Evolutionary conservation across 2,113 vertebrate species (phyloP).

Genomic region (Gadus macrocephalus): DNA sequence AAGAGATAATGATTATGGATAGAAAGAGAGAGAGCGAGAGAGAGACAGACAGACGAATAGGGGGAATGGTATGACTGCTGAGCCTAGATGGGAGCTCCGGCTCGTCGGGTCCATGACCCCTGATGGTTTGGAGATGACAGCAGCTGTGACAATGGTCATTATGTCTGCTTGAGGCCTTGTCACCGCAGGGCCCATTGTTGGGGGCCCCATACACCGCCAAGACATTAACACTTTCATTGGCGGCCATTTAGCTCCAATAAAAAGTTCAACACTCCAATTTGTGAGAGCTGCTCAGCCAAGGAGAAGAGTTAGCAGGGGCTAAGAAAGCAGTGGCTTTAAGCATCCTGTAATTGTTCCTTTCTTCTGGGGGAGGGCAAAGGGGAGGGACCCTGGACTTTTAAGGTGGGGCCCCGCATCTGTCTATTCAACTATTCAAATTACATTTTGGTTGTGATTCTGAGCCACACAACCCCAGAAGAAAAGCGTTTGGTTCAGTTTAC

Average conservation of each 20-base stretch:
- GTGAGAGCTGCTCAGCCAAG: constrained; percentile 72
- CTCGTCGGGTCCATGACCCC: constrained; percentile 43
- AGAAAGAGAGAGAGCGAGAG: constrained; percentile 1
- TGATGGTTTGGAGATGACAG: constrained; percentile 57
- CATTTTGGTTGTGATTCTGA: constrained; percentile 31
- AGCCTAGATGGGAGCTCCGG: not conserved
- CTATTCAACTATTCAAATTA: constrained; percentile 37
- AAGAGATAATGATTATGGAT: not conserved
- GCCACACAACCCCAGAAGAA: constrained; percentile 50
- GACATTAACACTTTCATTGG: constrained; percentile 78
- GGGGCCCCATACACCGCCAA: constrained; percentile 57
- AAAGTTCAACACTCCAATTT: constrained; percentile 78
- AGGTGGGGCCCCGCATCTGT: constrained; percentile 64
- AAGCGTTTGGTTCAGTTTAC: constrained; percentile 43
- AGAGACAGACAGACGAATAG: not conserved
- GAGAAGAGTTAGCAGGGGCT: constrained; percentile 62
- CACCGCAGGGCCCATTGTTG: constrained; percentile 59
- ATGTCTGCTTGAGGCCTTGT: constrained; percentile 62
- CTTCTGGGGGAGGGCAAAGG: constrained; percentile 45
- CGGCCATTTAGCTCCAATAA: constrained; percentile 74
- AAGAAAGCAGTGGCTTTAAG: constrained; percentile 70
- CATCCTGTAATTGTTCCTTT: constrained; percentile 74
- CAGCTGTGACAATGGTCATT: constrained; percentile 66
- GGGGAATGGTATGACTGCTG: too few species aligned
- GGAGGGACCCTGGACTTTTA: constrained; percentile 29